phyloP scores from a whole-genome alignment of 2,888 invertebrate genomes.

The Sarcophaga caerulescens region DNA sequence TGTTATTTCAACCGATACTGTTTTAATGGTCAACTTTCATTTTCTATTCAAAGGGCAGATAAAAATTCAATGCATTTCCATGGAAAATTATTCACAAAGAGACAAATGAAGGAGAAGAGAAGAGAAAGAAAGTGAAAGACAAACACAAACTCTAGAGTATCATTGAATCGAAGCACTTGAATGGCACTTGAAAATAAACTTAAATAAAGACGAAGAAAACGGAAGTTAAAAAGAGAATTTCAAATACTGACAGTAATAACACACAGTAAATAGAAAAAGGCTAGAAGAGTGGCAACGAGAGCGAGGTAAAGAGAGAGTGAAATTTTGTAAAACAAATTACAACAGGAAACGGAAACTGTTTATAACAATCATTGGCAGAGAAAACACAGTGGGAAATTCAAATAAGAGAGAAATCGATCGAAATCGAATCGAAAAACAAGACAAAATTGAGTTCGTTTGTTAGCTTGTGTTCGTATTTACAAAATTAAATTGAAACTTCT shows the following conservation, averaged over 20 bases:
- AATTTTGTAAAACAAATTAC: constrained; percentile 24
- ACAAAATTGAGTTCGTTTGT: neutral
- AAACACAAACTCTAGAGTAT: neutral
- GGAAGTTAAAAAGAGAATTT: too few species aligned
- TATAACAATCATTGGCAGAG: constrained; percentile 27
- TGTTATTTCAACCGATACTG: too few species aligned
- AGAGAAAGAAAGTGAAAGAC: neutral
- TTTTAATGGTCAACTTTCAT: too few species aligned
- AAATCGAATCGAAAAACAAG: neutral
- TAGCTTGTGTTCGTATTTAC: neutral
- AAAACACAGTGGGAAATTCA: constrained; percentile 24
- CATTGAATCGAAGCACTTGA: too few species aligned
- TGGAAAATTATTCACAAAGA: neutral
- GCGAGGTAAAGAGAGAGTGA: too few species aligned
- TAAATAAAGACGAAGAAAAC: too few species aligned
- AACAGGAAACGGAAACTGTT: constrained; percentile 61
- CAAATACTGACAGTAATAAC: too few species aligned
- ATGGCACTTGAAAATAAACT: too few species aligned
- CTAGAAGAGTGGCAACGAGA: too few species aligned
- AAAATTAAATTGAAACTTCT: neutral
- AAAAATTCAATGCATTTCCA: neutral
- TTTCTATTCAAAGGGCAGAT: too few species aligned
- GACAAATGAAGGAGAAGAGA: neutral
- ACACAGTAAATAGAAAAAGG: too few species aligned
- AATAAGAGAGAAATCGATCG: neutral